Percentiles rank a stretch among this genome's conserved stretches.
These are phyloP conservation scores for Tenodera sinensis DNA, from an alignment of 2,888 invertebrate genomes.

Conservation along the genomic window DNA sequence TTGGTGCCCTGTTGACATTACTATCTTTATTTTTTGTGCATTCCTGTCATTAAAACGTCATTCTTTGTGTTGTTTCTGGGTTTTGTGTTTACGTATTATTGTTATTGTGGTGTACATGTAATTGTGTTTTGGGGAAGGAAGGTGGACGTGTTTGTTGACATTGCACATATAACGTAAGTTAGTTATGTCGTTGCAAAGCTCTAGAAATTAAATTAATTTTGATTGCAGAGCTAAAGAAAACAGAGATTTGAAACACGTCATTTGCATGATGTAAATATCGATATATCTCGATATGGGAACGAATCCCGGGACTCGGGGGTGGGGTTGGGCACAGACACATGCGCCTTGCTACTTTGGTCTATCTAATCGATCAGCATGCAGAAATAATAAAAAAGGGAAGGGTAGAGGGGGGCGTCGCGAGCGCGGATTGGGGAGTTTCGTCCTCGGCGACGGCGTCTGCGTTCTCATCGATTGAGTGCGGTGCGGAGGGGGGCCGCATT, in stretches of 20 bases:
- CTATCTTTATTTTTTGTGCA: neutral
- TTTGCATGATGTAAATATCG: slow-evolving; percentile 28
- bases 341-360: neutral
- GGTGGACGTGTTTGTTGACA: no score
- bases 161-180: neutral
- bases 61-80: neutral
- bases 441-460: neutral
- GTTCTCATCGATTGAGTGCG: neutral
- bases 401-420: neutral
- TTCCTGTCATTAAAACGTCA: neutral
- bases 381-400: neutral
- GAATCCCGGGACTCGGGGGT: neutral
- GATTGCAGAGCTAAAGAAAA: neutral
- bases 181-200: neutral
- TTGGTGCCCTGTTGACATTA: neutral
- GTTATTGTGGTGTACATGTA: neutral
- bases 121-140: neutral
- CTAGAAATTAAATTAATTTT: neutral
- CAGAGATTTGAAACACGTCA: slow-evolving; percentile 7
- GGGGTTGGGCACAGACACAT: neutral
- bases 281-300: slow-evolving; percentile 19
- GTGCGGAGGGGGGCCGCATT: neutral
- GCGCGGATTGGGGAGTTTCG: slow-evolving; percentile 10
- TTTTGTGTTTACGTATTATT: neutral
- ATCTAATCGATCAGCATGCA: neutral